Evolutionary conservation across 2,797 vertebrate species (phyloP), one percentile per base, ranked within the genome.

Genomic region (Pelochelys cantorii): DNA sequence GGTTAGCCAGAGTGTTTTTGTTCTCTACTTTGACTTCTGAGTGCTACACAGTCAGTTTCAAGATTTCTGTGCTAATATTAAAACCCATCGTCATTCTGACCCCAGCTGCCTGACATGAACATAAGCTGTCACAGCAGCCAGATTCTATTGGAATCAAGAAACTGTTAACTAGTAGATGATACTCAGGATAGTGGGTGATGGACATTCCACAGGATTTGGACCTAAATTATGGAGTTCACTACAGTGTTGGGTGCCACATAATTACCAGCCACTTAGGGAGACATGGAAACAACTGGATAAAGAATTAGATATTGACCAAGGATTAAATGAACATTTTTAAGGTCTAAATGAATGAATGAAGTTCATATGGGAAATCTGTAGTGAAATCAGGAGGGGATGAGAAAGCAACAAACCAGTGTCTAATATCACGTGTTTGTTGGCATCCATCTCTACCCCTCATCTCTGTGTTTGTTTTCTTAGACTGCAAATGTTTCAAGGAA

Each of bases 231-330:
- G 34, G 37, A 56, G 6, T 59, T 90, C 2, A 57, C 92, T 81
- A 90, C 25, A 22, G 27, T n/a, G 60, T 31, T 7, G 29, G 34
- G n/a, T 79, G 62, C 3, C 5, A 1, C 54, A 27, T 8, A 81
- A 52, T 6, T 60, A 20, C 0, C 0, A 77, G 6, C 15, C 42
- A 56, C 59, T n/a, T n/a, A 14, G 31, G 29, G 31, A 13, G 13
- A 83, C 62, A 4, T 48, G 0, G 68, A 57, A 85, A 56, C 10
- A 90, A 59, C 18, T 68, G 1, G 0, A 0, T 75, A 11, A 34
- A 65, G 31, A 23, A 7, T n/a, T 91, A 62, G 17, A 34, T 81
- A 90, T 75, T 60, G 55, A 37, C 3, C 25, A 79, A 42, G 4
- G 54, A 80, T 13, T 68, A 85, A 59, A n/a, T 60, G 68, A 4